These are phyloP conservation scores for Scolopax bukidnonensis DNA, from an alignment of 2,797 vertebrate species.

Conservation along the genomic window DNA sequence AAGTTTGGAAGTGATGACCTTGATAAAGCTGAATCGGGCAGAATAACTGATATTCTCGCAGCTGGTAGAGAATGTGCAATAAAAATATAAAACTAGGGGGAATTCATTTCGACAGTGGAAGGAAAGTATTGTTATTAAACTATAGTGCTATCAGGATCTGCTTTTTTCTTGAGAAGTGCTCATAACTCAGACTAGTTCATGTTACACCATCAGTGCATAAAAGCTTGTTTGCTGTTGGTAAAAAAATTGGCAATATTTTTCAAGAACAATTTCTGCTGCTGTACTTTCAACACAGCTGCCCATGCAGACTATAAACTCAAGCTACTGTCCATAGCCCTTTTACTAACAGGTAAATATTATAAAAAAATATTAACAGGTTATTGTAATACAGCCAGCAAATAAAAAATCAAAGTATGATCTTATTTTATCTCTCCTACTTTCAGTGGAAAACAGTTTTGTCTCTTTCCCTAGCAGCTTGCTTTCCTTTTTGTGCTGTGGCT, in stretches of 20 bases:
- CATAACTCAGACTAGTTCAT: slow-evolving; percentile 35
- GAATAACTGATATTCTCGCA: background rate
- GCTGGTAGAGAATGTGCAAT: background rate
- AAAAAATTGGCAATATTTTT: slow-evolving; percentile 29
- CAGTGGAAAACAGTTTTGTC: background rate
- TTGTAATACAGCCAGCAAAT: background rate
- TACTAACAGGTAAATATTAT: background rate
- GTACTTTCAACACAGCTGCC: background rate
- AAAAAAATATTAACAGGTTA: background rate
- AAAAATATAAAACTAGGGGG: background rate
- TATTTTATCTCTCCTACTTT: background rate
- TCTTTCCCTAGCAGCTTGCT: background rate
- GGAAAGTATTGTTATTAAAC: slow-evolving; percentile 25
- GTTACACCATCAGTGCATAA: slow-evolving; percentile 28
- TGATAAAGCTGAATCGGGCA: background rate
- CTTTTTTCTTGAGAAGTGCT: background rate
- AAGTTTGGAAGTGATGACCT: background rate
- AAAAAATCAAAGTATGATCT: background rate
- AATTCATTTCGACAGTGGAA: background rate
- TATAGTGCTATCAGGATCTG: background rate
- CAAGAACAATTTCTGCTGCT: background rate
- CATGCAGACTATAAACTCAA: background rate
- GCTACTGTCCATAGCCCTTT: background rate
- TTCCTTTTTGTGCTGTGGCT: background rate
- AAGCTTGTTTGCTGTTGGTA: slow-evolving; percentile 15